These are phyloP conservation scores for Macrophya alboannulata DNA, from an alignment of 2,888 invertebrate species.

Conservation along the genomic window DNA sequence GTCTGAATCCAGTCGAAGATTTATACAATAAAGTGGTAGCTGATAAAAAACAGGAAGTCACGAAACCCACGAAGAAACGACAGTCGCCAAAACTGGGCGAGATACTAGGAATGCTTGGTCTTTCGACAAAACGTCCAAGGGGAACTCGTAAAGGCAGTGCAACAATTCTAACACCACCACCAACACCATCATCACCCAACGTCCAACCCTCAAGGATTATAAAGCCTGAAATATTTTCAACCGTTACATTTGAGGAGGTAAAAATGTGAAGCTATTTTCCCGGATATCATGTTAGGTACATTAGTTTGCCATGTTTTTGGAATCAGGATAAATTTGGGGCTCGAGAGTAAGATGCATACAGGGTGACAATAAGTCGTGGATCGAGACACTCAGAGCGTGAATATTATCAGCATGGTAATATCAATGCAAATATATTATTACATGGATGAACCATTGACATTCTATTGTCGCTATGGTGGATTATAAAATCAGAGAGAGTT, in stretches of 20 bases:
- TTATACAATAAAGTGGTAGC: conserved; percentile 62
- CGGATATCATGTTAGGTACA: background rate
- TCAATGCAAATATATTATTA: conserved; percentile 13
- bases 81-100: conserved; percentile 63
- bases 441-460: conserved; percentile 30
- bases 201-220: conserved; percentile 57
- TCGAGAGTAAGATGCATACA: no score
- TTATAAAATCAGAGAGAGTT: conserved; percentile 39
- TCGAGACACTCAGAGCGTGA: conserved; percentile 20
- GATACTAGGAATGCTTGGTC: conserved; percentile 65
- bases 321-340: background rate
- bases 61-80: conserved; percentile 57
- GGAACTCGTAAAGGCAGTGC: conserved; percentile 9
- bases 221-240: conserved; percentile 58
- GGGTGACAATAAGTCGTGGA: background rate
- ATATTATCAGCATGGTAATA: conserved; percentile 3
- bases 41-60: conserved; percentile 60
- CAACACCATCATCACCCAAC: conserved; percentile 45
- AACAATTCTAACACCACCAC: background rate
- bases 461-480: conserved; percentile 18
- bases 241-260: conserved; percentile 20
- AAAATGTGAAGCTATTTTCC: background rate
- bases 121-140: conserved; percentile 44
- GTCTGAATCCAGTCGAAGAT: background rate
- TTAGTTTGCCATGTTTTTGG: background rate